A percentile compares a stretch with the other conserved stretches of the same genome.
Evolutionary conservation across 2,113 vertebrate species (phyloP).

Genomic region (Nibea albiflora): DNA sequence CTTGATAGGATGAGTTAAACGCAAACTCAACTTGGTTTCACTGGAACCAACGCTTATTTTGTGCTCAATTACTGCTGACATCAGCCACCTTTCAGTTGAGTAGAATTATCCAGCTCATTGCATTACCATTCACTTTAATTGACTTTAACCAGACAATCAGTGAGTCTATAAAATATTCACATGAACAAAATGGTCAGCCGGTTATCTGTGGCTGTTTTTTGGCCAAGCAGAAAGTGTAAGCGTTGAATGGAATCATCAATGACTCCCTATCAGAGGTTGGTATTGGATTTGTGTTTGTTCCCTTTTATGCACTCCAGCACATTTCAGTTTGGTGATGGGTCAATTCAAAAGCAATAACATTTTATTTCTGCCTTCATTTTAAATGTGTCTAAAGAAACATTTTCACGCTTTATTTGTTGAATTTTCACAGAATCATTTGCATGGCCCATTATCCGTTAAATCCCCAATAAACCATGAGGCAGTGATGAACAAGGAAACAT

Average conservation of each 20-base stretch:
- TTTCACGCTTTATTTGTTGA: background rate
- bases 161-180: slow-evolving; percentile 26
- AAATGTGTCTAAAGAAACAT: background rate
- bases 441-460: background rate
- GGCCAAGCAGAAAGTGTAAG: background rate
- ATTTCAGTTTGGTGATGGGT: background rate
- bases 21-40: background rate
- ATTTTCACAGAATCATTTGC: background rate
- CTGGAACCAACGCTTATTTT: background rate
- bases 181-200: background rate
- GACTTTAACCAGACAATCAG: slow-evolving; percentile 37
- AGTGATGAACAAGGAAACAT: background rate
- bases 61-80: background rate
- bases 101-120: background rate
- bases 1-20: background rate
- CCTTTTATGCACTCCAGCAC: background rate
- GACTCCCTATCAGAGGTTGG: background rate
- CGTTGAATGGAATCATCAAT: slow-evolving; percentile 1
- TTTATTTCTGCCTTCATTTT: background rate
- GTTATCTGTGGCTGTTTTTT: background rate
- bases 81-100: background rate
- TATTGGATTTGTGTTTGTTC: slow-evolving; percentile 25
- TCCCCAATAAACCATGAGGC: background rate
- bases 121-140: slow-evolving; percentile 34
- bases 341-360: slow-evolving; percentile 9